Evolutionary conservation across 2,888 invertebrate genomes (phyloP).

Genomic region (Lepidonotus clava): DNA sequence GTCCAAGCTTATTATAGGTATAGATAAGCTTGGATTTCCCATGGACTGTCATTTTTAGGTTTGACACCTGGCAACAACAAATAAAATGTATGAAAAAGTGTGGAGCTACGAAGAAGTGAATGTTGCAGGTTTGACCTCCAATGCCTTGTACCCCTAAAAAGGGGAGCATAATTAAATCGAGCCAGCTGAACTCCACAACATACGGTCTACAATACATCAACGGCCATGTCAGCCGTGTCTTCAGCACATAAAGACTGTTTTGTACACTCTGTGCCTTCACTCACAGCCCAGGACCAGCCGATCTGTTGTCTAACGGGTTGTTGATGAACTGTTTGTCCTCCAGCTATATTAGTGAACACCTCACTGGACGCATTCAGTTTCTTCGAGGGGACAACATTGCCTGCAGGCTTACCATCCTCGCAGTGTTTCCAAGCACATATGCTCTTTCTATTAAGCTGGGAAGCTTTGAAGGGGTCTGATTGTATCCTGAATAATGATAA

Average conservation of each 20-base stretch:
- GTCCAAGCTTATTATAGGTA: too few species aligned
- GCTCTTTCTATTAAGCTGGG: background rate
- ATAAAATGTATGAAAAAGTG: too few species aligned
- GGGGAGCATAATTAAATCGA: constrained; percentile 2
- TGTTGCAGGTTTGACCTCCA: background rate
- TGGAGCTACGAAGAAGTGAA: background rate
- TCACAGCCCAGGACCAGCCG: background rate
- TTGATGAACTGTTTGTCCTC: constrained; percentile 40
- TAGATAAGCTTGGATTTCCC: too few species aligned
- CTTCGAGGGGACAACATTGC: background rate
- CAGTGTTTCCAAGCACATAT: constrained; percentile 19
- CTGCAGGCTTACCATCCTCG: background rate
- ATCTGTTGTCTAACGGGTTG: constrained; percentile 48
- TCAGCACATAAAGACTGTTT: constrained; percentile 6
- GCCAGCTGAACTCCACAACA: background rate
- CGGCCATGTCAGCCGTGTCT: background rate
- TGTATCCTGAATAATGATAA: background rate
- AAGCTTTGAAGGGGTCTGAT: background rate
- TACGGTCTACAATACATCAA: constrained; percentile 47
- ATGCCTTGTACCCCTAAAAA: background rate
- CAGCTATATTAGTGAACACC: constrained; percentile 42
- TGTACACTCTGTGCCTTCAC: constrained; percentile 5
- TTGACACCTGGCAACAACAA: too few species aligned
- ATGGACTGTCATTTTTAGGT: too few species aligned
- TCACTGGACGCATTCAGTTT: constrained; percentile 16